A percentile compares a stretch with the other conserved stretches of the same genome.
phyloP scores from a whole-genome alignment of 92 coral and sea anemone species.

The Montipora capitata region DNA sequence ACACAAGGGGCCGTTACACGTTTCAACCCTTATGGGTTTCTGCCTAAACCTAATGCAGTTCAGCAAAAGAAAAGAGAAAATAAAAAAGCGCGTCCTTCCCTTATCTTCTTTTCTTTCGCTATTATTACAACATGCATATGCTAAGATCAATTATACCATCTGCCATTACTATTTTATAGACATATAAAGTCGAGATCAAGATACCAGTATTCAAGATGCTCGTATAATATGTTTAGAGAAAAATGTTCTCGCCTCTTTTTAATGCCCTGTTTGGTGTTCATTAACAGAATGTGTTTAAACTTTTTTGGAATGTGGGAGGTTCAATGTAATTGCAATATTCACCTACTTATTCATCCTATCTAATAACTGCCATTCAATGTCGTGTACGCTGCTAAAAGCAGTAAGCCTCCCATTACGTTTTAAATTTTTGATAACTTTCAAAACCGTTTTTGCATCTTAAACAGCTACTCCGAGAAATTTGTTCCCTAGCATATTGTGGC shows the following conservation, averaged over 20 bases:
- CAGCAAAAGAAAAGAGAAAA: no score
- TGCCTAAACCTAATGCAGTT: no score
- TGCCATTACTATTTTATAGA: not conserved
- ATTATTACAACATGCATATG: no score
- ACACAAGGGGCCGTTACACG: no score
- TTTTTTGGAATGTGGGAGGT: constrained; percentile 31
- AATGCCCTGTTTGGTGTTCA: constrained; percentile 11
- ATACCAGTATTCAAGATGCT: not conserved
- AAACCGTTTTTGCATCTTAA: constrained; percentile 96
- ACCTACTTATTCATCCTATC: constrained; percentile 54
- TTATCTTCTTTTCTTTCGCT: no score
- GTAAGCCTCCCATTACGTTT: constrained; percentile 82
- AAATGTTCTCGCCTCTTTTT: not conserved
- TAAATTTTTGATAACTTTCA: constrained; percentile 98
- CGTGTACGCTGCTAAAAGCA: constrained; percentile 59
- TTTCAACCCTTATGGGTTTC: no score
- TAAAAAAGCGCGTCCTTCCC: no score
- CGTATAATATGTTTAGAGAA: not conserved
- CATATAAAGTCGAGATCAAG: not conserved
- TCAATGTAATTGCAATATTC: constrained; percentile 45
- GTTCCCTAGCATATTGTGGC: constrained; percentile 65
- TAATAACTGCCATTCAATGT: constrained; percentile 57
- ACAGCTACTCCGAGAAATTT: constrained; percentile 69
- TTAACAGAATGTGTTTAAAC: constrained; percentile 40
- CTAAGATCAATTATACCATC: not conserved